phyloP scores from a whole-genome alignment of 2,888 invertebrate genomes.

The Holacanthella duospinosa region DNA sequence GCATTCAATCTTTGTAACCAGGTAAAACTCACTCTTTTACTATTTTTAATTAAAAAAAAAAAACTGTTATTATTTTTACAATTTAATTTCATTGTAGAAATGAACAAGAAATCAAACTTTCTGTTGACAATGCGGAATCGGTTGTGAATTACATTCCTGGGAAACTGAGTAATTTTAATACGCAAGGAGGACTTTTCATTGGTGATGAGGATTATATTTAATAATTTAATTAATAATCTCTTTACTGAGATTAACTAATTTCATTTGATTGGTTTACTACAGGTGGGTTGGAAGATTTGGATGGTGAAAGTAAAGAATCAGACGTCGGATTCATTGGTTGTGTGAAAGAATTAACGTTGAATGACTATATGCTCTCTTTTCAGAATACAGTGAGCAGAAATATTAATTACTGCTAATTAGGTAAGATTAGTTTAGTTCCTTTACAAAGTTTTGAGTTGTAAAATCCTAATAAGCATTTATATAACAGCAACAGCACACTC shows the following conservation, averaged over 20 bases:
- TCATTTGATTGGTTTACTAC: background rate
- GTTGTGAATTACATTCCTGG: constrained; percentile 74
- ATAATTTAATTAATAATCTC: background rate
- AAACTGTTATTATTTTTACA: background rate
- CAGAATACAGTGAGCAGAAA: background rate
- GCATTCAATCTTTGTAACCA: constrained; percentile 64
- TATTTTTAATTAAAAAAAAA: too few relatives aligned
- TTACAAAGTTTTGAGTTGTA: background rate
- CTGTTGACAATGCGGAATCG: constrained; percentile 77
- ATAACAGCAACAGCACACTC: too few relatives aligned
- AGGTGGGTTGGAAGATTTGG: background rate
- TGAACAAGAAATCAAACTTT: constrained; percentile 71
- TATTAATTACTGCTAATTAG: background rate
- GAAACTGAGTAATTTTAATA: constrained; percentile 69
- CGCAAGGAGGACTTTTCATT: constrained; percentile 77
- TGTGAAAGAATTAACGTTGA: background rate
- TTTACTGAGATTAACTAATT: background rate
- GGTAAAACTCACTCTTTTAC: constrained; percentile 50
- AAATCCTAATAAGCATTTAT: too few relatives aligned
- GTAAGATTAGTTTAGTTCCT: background rate
- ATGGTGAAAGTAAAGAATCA: background rate
- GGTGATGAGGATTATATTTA: constrained; percentile 54
- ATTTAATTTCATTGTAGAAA: constrained; percentile 51
- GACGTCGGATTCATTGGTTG: constrained; percentile 2
- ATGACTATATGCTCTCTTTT: background rate